These are phyloP conservation scores for Mastomys coucha DNA, from an alignment of 2,113 vertebrate species.

Conservation along the genomic window DNA sequence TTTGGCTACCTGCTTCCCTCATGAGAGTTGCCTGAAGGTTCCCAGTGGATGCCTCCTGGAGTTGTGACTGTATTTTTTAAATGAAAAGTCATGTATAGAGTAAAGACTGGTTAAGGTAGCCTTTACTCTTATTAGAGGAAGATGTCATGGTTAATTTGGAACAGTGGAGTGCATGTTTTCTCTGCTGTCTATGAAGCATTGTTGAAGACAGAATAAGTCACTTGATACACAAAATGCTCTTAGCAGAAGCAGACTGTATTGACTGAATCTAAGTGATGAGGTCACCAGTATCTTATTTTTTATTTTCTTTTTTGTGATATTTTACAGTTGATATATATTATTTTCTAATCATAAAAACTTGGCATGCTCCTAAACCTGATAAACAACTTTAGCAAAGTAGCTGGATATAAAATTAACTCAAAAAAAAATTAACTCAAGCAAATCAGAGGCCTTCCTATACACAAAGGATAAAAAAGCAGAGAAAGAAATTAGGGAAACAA, in stretches of 20 bases:
- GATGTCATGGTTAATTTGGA: too few species aligned
- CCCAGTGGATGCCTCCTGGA: background rate
- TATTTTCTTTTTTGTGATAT: background rate
- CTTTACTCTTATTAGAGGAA: background rate
- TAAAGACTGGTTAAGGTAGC: background rate
- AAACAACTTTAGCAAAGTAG: too few species aligned
- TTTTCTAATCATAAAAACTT: constrained; percentile 19
- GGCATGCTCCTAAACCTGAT: too few species aligned
- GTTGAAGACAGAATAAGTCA: background rate
- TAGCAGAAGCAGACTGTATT: background rate
- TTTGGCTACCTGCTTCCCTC: background rate
- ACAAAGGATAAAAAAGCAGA: too few species aligned
- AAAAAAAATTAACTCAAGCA: too few species aligned
- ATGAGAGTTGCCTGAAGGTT: background rate
- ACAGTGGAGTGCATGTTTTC: background rate
- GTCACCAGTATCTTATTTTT: background rate
- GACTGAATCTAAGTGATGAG: background rate
- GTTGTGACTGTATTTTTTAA: background rate
- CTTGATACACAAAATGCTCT: background rate
- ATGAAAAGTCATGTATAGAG: background rate
- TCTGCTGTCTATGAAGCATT: background rate
- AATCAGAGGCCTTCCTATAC: too few species aligned
- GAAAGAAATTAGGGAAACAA: too few species aligned
- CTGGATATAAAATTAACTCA: too few species aligned
- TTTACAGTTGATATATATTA: background rate